These are phyloP conservation scores for Myotis vivesi DNA, from an alignment of 2,797 vertebrate species.

Conservation along the genomic window DNA sequence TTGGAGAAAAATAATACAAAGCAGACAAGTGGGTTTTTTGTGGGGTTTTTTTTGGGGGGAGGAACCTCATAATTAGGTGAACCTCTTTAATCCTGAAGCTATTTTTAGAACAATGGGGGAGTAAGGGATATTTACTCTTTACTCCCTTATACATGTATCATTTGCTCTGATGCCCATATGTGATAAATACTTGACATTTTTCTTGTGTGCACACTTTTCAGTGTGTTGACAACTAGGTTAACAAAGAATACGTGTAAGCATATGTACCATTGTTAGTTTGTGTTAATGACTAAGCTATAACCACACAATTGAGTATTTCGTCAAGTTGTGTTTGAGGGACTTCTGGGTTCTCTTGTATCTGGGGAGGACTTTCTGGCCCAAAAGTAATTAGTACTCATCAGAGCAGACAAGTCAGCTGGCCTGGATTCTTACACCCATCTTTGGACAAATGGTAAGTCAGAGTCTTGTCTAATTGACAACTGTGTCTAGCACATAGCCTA, in stretches of 20 bases:
- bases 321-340: background rate
- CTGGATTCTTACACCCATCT: background rate
- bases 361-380: background rate
- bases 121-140: background rate
- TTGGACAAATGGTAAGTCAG: constrained; percentile 6
- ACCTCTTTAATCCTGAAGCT: background rate
- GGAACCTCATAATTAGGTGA: background rate
- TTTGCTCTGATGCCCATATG: background rate
- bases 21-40: background rate
- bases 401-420: background rate
- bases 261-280: background rate
- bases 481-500: background rate
- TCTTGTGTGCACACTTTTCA: background rate
- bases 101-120: background rate
- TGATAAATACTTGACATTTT: constrained; percentile 37
- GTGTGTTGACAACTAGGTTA: constrained; percentile 1
- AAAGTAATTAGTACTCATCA: constrained; percentile 14
- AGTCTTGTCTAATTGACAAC: background rate
- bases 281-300: constrained; percentile 25
- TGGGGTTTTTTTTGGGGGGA: background rate
- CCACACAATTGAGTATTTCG: background rate
- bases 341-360: background rate
- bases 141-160: background rate
- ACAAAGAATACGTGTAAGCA: background rate
- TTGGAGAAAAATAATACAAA: background rate